Evolutionary conservation across 1,140 invertebrate genomes (phyloP).

Genomic region (Leucophenga varia): DNA sequence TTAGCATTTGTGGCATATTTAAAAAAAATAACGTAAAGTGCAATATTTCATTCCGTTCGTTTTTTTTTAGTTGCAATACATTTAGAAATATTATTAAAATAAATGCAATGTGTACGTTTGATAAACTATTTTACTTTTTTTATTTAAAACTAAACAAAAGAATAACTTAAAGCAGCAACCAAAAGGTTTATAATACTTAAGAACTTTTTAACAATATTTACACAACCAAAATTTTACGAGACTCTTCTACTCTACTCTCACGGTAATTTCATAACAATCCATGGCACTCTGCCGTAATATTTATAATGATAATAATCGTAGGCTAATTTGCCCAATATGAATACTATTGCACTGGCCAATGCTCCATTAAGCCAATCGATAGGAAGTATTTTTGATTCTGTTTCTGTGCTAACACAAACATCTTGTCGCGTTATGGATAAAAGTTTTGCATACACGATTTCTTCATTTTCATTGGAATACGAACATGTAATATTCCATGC

Average conservation of each 20-base stretch:
- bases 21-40: too few relatives aligned
- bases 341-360: conserved; percentile 66
- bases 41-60: too few relatives aligned
- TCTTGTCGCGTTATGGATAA: conserved; percentile 66
- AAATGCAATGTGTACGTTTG: too few relatives aligned
- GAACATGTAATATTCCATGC: conserved; percentile 46
- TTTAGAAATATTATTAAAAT: too few relatives aligned
- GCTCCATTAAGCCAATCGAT: conserved; percentile 74
- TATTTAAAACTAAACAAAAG: too few relatives aligned
- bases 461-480: conserved; percentile 36
- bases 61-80: too few relatives aligned
- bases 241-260: conserved; percentile 54
- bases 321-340: conserved; percentile 71
- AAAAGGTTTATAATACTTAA: too few relatives aligned
- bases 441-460: conserved; percentile 62
- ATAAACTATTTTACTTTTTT: too few relatives aligned
- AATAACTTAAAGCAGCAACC: too few relatives aligned
- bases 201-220: too few relatives aligned
- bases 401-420: conserved; percentile 64
- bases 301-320: conserved; percentile 83
- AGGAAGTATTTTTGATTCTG: conserved; percentile 58
- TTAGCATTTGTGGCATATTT: too few relatives aligned
- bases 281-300: conserved; percentile 74
- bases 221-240: background rate
- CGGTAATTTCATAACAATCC: conserved; percentile 76